A percentile compares a stretch with the other conserved stretches of the same genome.
These are phyloP conservation scores for Euzophera pinguis DNA, from an alignment of 2,888 invertebrate genomes.

Conservation along the genomic window DNA sequence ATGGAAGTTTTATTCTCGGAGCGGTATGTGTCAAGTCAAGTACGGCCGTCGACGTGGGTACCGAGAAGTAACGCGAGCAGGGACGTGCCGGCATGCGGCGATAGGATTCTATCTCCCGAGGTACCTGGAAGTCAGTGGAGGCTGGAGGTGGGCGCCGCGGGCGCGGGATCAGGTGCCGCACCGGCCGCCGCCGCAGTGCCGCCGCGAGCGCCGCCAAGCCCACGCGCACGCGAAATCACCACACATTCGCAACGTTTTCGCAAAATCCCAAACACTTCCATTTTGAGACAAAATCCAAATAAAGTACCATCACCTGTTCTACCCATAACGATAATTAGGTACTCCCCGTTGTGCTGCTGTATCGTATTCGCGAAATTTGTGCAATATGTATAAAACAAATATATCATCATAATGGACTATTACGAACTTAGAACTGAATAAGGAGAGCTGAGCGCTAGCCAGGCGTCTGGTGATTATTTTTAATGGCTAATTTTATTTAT, in stretches of 20 bases:
- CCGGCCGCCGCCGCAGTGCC: constrained; percentile 13
- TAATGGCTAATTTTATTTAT: constrained; percentile 21
- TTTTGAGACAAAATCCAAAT: constrained; percentile 49
- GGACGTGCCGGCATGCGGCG: constrained; percentile 31
- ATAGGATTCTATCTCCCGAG: constrained; percentile 33
- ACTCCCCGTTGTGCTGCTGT: constrained; percentile 31
- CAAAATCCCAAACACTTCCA: constrained; percentile 39
- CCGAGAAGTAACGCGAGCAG: constrained; percentile 29
- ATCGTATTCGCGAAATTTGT: constrained; percentile 43
- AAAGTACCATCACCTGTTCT: constrained; percentile 38
- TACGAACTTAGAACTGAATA: constrained; percentile 41
- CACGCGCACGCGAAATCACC: constrained; percentile 55
- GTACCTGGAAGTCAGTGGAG: constrained; percentile 37
- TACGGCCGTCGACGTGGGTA: constrained; percentile 19
- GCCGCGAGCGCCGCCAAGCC: constrained; percentile 22
- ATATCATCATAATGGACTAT: constrained; percentile 37
- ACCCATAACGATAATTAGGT: constrained; percentile 49
- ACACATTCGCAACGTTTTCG: constrained; percentile 49
- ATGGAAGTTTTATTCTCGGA: constrained; percentile 8
- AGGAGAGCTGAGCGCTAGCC: constrained; percentile 35
- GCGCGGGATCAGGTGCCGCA: constrained; percentile 59
- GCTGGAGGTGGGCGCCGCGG: constrained; percentile 37
- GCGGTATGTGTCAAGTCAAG: constrained; percentile 19
- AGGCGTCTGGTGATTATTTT: constrained; percentile 39
- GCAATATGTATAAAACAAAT: constrained; percentile 34